A percentile compares a stretch with the other conserved stretches of the same genome.
Evolutionary conservation across 2,888 invertebrate species (phyloP).

Genomic region (Pollenia amentaria): DNA sequence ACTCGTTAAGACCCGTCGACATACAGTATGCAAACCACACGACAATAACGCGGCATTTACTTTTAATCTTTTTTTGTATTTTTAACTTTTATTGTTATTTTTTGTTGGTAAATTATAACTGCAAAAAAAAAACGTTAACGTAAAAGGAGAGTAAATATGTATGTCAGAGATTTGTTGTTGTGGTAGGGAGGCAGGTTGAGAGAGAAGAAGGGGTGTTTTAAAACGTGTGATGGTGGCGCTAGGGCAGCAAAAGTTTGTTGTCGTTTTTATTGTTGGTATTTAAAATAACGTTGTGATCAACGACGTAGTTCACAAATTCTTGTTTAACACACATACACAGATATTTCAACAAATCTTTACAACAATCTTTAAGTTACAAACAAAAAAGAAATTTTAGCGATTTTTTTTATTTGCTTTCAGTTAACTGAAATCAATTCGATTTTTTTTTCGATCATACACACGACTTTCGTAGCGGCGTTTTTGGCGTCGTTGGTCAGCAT

Average conservation of each 20-base stretch:
- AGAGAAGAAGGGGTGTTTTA: slow-evolving; percentile 10
- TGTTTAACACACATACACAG: slow-evolving; percentile 20
- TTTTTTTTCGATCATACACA: slow-evolving; percentile 26
- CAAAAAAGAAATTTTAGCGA: neutral
- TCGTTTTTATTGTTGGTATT: slow-evolving; percentile 20
- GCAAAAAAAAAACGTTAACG: slow-evolving; percentile 13
- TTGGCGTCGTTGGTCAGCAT: slow-evolving; percentile 69
- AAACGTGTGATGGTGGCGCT: slow-evolving; percentile 62
- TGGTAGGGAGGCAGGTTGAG: neutral
- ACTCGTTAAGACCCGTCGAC: slow-evolving; percentile 57
- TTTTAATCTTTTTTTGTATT: slow-evolving; percentile 65
- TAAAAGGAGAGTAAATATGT: slow-evolving; percentile 25
- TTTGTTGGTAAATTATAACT: slow-evolving; percentile 18
- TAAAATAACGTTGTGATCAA: neutral
- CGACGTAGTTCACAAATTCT: slow-evolving; percentile 7
- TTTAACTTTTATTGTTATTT: slow-evolving; percentile 3
- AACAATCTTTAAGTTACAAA: neutral
- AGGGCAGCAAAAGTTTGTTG: slow-evolving; percentile 44
- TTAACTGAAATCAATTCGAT: slow-evolving; percentile 8
- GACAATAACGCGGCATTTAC: slow-evolving; percentile 66
- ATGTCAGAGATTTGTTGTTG: neutral
- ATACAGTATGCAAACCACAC: slow-evolving; percentile 63
- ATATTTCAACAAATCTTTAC: neutral
- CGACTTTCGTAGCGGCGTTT: slow-evolving; percentile 55
- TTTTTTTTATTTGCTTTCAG: slow-evolving; percentile 21